These are phyloP conservation scores for Dascillus cervinus DNA, from an alignment of 2,888 invertebrate species.

Conservation along the genomic window DNA sequence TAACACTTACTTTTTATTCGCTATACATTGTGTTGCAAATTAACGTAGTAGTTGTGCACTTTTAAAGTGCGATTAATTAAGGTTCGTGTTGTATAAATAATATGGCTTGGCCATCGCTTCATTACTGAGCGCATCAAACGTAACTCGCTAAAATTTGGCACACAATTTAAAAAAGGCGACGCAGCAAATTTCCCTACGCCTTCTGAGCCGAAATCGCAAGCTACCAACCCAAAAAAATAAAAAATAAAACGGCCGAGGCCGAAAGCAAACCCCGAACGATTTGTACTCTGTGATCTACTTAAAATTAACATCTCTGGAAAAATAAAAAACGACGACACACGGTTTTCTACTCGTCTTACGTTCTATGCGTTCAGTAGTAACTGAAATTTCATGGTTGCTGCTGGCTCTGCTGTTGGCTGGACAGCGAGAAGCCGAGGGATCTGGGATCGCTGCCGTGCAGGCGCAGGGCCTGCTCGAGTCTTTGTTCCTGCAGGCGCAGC, in stretches of 20 bases:
- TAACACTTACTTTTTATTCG: constrained; percentile 20
- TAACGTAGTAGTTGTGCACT: constrained; percentile 36
- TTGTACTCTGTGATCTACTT: no score
- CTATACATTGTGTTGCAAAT: constrained; percentile 35
- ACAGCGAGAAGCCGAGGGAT: constrained; percentile 67
- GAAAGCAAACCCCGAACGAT: no score
- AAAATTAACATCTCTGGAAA: no score
- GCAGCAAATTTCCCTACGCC: no score
- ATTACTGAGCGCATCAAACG: constrained; percentile 27
- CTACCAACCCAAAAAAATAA: background rate
- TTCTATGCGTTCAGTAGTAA: constrained; percentile 61
- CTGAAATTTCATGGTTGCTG: constrained; percentile 71
- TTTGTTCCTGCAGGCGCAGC: constrained; percentile 62
- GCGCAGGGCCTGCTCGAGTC: constrained; percentile 74
- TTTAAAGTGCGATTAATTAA: constrained; percentile 35
- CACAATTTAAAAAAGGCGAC: constrained; percentile 18
- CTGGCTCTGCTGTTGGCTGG: constrained; percentile 44
- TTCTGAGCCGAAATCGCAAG: background rate
- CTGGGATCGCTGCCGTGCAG: constrained; percentile 71
- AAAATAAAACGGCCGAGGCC: no score
- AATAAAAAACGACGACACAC: background rate
- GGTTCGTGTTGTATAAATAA: constrained; percentile 27
- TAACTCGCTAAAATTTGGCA: constrained; percentile 18
- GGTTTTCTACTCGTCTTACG: no score
- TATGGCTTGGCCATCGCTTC: constrained; percentile 37